Evolutionary conservation across 1,140 invertebrate species (phyloP).

Genomic region (Ips nitidus): DNA sequence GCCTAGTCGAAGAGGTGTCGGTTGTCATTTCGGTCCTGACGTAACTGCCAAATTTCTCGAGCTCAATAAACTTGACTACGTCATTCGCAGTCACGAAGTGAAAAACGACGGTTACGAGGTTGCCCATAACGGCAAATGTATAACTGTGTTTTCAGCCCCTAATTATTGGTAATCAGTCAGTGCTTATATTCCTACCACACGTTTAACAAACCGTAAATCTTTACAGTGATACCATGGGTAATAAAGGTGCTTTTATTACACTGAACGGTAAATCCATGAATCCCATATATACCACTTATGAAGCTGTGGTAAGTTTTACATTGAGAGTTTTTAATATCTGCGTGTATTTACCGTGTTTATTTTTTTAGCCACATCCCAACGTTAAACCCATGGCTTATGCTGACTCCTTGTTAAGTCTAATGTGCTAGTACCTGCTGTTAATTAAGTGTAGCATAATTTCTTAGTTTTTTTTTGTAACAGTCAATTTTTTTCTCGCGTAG

Average conservation of each 20-base stretch:
- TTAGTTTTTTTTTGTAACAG: slow-evolving; percentile 14
- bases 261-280: slow-evolving; percentile 88
- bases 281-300: slow-evolving; percentile 89
- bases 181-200: background rate
- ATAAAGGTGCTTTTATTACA: slow-evolving; percentile 96
- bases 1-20: slow-evolving; percentile 95
- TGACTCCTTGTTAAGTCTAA: slow-evolving; percentile 68
- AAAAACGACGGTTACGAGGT: slow-evolving; percentile 96
- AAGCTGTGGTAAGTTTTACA: slow-evolving; percentile 80
- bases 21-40: slow-evolving; percentile 98
- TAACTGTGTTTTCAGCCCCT: slow-evolving; percentile 96
- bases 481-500: background rate
- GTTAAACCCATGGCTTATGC: slow-evolving; percentile 97
- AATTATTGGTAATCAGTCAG: slow-evolving; percentile 86
- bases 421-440: slow-evolving; percentile 57
- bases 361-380: slow-evolving; percentile 90
- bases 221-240: slow-evolving; percentile 96
- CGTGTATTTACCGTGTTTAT: background rate
- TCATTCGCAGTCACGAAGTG: slow-evolving; percentile 97
- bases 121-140: slow-evolving; percentile 90
- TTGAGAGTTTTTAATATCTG: background rate
- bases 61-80: slow-evolving; percentile 86
- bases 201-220: background rate
- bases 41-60: slow-evolving; percentile 87
- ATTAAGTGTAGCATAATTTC: slow-evolving; percentile 40